Evolutionary conservation across 1,140 invertebrate species (phyloP).

Genomic region (Tribolium madens): DNA sequence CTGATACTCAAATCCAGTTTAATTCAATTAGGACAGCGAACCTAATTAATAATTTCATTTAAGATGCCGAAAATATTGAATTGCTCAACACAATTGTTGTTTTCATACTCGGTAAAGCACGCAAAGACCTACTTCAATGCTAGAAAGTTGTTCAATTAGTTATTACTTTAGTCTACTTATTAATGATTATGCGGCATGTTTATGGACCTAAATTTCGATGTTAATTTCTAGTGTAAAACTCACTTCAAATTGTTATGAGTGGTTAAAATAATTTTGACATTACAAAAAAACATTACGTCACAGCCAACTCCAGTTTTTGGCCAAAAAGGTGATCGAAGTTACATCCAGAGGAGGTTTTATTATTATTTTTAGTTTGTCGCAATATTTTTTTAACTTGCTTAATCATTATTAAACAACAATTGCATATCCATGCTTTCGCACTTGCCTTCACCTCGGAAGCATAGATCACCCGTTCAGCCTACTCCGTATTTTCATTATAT

Average conservation of each 20-base stretch:
- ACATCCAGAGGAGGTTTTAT: background rate
- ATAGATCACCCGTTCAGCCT: background rate
- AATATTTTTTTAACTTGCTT: background rate
- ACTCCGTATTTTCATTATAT: background rate
- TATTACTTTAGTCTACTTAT: background rate
- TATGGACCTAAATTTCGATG: too few species aligned
- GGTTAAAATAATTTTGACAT: too few species aligned
- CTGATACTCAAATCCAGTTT: background rate
- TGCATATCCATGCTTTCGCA: background rate
- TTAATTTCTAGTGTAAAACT: too few species aligned
- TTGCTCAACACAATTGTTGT: slow-evolving; percentile 8
- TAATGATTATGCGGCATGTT: background rate
- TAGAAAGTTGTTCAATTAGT: slow-evolving; percentile 28
- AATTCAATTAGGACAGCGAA: background rate
- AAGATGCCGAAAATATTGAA: background rate
- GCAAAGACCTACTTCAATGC: slow-evolving; percentile 12
- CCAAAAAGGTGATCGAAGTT: background rate
- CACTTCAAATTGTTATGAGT: too few species aligned
- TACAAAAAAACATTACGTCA: too few species aligned
- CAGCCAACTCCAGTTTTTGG: too few species aligned
- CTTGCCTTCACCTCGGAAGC: background rate
- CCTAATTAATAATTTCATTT: background rate
- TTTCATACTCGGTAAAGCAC: slow-evolving; percentile 28
- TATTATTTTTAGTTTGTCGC: background rate
- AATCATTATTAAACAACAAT: background rate